Conservation (phyloP, 2,888 invertebrate genomes). For the Cheilosia scutellata region DNA sequence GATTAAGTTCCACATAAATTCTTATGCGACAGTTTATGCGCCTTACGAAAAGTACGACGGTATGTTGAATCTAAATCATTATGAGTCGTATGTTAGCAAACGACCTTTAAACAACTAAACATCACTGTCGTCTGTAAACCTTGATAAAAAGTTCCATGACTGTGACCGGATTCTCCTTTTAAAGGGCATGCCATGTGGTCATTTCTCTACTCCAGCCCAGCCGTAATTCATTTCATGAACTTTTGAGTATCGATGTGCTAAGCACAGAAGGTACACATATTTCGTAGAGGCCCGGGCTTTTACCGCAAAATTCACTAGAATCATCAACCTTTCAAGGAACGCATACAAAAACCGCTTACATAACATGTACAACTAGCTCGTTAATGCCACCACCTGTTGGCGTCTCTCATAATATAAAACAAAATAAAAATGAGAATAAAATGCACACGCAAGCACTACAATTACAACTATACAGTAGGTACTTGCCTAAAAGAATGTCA, state of each 20-base stretch:
- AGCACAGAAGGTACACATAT: background rate
- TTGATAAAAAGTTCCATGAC: no score
- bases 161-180: no score
- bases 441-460: conserved; percentile 53
- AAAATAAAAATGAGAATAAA: conserved; percentile 22
- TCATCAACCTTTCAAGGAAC: conserved; percentile 53
- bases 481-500: conserved; percentile 38
- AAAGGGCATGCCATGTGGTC: no score
- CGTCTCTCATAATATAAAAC: conserved; percentile 32
- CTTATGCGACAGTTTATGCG: no score
- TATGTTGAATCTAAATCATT: no score
- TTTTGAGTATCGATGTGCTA: background rate
- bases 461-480: conserved; percentile 10
- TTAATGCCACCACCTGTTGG: conserved; percentile 67
- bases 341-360: conserved; percentile 51
- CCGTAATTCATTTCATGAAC: no score
- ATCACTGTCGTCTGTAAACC: no score
- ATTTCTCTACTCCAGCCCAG: no score
- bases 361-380: conserved; percentile 48
- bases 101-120: no score
- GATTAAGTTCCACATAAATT: no score
- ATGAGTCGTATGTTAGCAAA: no score
- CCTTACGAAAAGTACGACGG: no score
- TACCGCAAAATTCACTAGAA: conserved; percentile 59
- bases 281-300: conserved; percentile 53